Evolutionary conservation across 1,140 invertebrate species (phyloP).

Genomic region (Pemphigus obesinymphae): DNA sequence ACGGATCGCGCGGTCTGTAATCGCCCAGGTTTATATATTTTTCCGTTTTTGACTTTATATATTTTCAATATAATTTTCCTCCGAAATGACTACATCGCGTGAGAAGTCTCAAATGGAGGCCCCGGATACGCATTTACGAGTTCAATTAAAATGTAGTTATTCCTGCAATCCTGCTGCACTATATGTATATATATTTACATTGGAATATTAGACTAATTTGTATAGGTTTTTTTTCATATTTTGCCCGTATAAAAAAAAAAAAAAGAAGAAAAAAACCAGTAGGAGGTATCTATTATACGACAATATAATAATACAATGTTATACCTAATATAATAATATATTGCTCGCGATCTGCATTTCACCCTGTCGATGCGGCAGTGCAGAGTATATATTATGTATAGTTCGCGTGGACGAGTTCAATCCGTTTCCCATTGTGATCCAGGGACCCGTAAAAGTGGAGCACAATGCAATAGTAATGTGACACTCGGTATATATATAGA

Average conservation of each 20-base stretch:
- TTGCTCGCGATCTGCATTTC: constrained; percentile 6
- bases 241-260: background rate
- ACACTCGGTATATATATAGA: too few relatives aligned
- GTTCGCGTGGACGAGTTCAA: constrained; percentile 40
- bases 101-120: background rate
- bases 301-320: background rate
- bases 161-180: background rate
- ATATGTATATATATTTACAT: too few relatives aligned
- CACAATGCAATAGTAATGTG: constrained; percentile 28
- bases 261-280: background rate
- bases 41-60: background rate
- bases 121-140: background rate
- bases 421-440: constrained; percentile 40
- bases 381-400: too few relatives aligned
- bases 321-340: background rate
- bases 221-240: background rate
- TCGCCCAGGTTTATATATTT: background rate
- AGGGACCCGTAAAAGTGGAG: constrained; percentile 38
- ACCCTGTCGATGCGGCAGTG: background rate
- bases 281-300: background rate
- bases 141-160: background rate
- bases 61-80: background rate
- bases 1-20: background rate
- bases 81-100: constrained; percentile 1
- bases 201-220: background rate